A percentile compares a stretch with the other conserved stretches of the same genome.
Conservation (phyloP, 2,113 vertebrate species). For the Mirza zaza region DNA sequence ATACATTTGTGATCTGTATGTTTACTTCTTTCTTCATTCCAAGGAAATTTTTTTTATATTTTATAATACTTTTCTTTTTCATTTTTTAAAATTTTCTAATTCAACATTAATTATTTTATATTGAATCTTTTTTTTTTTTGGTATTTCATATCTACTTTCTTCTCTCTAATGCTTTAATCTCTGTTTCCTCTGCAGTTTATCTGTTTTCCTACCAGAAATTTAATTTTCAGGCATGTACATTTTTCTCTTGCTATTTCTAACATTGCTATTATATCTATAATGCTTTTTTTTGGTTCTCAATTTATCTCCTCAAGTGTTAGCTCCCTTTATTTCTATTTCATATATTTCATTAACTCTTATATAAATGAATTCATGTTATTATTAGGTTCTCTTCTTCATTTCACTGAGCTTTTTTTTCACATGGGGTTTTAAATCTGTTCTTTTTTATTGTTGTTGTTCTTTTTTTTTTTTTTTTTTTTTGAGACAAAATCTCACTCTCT, state of each 20-base stretch:
- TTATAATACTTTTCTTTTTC: not conserved
- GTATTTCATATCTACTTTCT: not conserved
- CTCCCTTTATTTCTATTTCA: not conserved
- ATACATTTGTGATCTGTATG: not conserved
- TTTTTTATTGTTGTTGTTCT: not conserved
- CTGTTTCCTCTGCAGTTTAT: not conserved
- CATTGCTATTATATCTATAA: not conserved
- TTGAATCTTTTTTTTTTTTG: not conserved
- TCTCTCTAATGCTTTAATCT: not conserved
- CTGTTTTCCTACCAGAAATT: not conserved
- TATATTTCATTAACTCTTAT: not conserved
- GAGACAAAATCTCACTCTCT: too few relatives aligned
- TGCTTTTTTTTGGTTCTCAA: not conserved
- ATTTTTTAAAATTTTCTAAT: not conserved
- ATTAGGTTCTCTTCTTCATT: not conserved
- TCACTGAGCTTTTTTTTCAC: not conserved
- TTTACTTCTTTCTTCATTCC: not conserved
- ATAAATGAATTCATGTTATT: constrained; percentile 29
- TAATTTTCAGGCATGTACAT: not conserved
- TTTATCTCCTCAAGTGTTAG: not conserved
- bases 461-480: too few relatives aligned
- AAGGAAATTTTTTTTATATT: not conserved
- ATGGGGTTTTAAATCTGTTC: constrained; percentile 23
- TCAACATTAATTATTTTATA: not conserved
- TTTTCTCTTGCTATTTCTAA: not conserved